phyloP scores from a whole-genome alignment of 2,888 invertebrate species.

The Caenorhabditis drosophilae region DNA sequence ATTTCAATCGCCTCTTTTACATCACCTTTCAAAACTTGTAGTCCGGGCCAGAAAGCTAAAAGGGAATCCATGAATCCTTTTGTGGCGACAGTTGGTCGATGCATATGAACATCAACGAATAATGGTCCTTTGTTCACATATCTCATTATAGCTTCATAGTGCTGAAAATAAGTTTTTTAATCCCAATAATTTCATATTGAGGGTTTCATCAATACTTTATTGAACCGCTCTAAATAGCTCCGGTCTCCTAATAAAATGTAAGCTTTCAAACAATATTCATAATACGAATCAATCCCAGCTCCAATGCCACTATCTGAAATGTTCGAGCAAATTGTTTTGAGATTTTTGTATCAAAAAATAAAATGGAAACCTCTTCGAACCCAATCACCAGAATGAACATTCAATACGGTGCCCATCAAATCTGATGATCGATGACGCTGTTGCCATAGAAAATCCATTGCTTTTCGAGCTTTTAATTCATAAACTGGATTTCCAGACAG shows the following conservation, averaged over 20 bases:
- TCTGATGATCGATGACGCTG: slow-evolving; percentile 85
- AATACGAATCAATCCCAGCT: slow-evolving; percentile 98
- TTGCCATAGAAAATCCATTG: slow-evolving; percentile 96
- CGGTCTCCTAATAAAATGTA: slow-evolving; percentile 91
- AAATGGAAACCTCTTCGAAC: slow-evolving; percentile 83
- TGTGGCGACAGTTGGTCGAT: slow-evolving; percentile 89
- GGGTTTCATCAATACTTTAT: too few relatives aligned
- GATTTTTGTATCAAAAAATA: too few relatives aligned
- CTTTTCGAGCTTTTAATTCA: slow-evolving; percentile 89
- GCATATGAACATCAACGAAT: slow-evolving; percentile 91
- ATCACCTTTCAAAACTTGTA: slow-evolving; percentile 83
- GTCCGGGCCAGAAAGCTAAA: slow-evolving; percentile 96
- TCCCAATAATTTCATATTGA: too few relatives aligned
- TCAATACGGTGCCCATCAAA: slow-evolving; percentile 94
- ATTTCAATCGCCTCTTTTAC: slow-evolving; percentile 96
- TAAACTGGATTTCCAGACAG: slow-evolving; percentile 87
- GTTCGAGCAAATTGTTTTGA: too few relatives aligned
- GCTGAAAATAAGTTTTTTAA: slow-evolving; percentile 54
- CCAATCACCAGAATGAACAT: slow-evolving; percentile 98
- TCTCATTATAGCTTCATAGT: slow-evolving; percentile 71
- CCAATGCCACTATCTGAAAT: slow-evolving; percentile 88
- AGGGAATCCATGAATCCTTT: slow-evolving; percentile 96
- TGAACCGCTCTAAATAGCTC: slow-evolving; percentile 89
- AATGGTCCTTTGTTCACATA: slow-evolving; percentile 94
- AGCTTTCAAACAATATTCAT: slow-evolving; percentile 95